Evolutionary conservation across 2,797 vertebrate species (phyloP), one percentile per base, ranked within the genome.

Genomic region (Glossophaga mutica): DNA sequence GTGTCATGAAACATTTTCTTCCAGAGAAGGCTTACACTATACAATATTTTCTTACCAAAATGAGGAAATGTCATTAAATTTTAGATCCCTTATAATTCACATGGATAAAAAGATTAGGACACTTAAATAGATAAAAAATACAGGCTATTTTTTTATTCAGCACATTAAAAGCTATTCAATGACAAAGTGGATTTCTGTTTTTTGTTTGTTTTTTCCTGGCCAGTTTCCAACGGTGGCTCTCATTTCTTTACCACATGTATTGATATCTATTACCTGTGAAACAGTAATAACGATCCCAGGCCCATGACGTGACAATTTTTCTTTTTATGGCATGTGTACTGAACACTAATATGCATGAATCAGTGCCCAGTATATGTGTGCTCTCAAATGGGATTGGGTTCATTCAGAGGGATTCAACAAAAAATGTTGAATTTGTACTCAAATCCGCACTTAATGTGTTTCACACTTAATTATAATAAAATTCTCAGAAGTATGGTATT

Each of bases 91-190:
- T 96, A 93, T 95, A 97, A 98, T 96, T 93, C 29, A 97, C 94
- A 90, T 97, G 94, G 98, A 97, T 94, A 96, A 97, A 98, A 86
- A 76, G 68, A 39, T 87, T 96, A 84, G 52, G 95, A 70, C 22
- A 93, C 46, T 78, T 79, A 85, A 97, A 94, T 62, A 96, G n/a
- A 22, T 21, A 88, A 95, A 86, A 96, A 87, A 32, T 90, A 19
- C 24, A 94, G 68, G 86, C 6, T 46, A 46, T 76, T 87, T 92
- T 39, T 96, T 46, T 55, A 96, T 77, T 32, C 57, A 73, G 83
- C 87, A 48, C 76, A 91, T 78, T 89, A 78, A 96, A 97, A 89
- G 73, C 26, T 95, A 34, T 71, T 79, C 57, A 94, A 82, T 88
- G 90, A 62, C 79, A 94, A 97, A 9, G 14, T 95, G 6, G 24